Evolutionary conservation across 2,797 vertebrate genomes (phyloP).

Genomic region (Amazona finschi): DNA sequence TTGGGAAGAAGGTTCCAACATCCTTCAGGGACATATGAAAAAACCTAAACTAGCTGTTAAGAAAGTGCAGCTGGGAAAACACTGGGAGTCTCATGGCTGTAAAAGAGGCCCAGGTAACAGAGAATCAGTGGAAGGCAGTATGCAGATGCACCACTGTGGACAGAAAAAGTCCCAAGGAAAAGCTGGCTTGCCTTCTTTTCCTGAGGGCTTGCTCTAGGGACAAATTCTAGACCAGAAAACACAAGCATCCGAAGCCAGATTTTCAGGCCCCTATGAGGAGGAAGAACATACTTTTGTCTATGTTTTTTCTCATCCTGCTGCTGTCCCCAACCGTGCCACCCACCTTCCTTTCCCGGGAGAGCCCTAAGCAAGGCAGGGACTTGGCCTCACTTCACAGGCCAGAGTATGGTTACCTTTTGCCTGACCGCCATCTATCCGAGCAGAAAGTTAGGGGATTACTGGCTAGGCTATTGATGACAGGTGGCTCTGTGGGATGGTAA

Average conservation of each 20-base stretch:
- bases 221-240: background rate
- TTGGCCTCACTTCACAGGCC: background rate
- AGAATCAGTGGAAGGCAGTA: background rate
- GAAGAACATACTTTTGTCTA: background rate
- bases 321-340: background rate
- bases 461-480: background rate
- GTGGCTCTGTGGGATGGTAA: background rate
- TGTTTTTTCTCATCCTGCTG: background rate
- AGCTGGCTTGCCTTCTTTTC: background rate
- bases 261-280: background rate
- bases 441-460: constrained; percentile 42
- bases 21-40: background rate
- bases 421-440: rapidly evolving
- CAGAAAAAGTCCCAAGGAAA: background rate
- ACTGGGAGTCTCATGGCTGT: background rate
- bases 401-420: background rate
- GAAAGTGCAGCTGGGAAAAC: background rate
- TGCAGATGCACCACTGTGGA: background rate
- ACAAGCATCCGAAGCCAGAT: background rate
- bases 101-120: background rate
- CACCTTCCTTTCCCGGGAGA: background rate
- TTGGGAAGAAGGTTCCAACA: background rate
- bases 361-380: background rate
- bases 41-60: background rate
- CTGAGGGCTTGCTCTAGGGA: background rate